Evolutionary conservation across 2,797 vertebrate species (phyloP), one percentile per base, ranked within the genome.

Genomic region (Neosilurus hyrtlii): DNA sequence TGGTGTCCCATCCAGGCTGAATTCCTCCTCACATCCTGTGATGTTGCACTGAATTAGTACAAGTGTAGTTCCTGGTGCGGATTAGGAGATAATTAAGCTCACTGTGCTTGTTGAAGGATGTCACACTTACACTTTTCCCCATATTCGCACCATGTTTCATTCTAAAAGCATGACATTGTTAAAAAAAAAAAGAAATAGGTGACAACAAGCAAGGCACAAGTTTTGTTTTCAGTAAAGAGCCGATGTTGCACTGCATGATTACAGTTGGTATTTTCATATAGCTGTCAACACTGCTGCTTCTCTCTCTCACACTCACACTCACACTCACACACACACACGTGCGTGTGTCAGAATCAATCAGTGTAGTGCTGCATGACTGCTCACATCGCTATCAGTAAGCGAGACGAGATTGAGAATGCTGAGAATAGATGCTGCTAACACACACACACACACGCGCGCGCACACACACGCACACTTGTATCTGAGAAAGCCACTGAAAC

Each of bases 291-390:
- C 35, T 75, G 52, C 51, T 43, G 37, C 37, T 37, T 26, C 73
- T 49, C 59, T 35, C 24, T 73, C 79, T 20, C 43, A 43, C 43
- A 43, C 43, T 26, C 83, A 66, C 35, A 61, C 37, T 26, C 63
- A 66, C 63, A 66, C 59, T 6, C 54, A 22, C 81, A 6, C 83
- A 77, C 75, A 57, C 51, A 8, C 43, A 8, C 43, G 43, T 43
- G 43, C 43, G 4, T 30, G 63, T 68, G 76, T 89, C 87, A 88
- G 72, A 89, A 88, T 89, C 88, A 86, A 85, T 91, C 88, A 89
- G 82, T 43, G 56, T 43, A 82, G 76, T 85, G 79, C 73, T 83
- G 86, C 86, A 84, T 89, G 87, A 90, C 84, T 82, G 84, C 88
- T 90, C 87, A 82, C 86, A 77, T 85, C 82, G 63, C 80, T 62